Evolutionary conservation across 2,113 vertebrate species (phyloP), one percentile per base, ranked within the genome.

Genomic region (Anarrhichthys ocellatus): DNA sequence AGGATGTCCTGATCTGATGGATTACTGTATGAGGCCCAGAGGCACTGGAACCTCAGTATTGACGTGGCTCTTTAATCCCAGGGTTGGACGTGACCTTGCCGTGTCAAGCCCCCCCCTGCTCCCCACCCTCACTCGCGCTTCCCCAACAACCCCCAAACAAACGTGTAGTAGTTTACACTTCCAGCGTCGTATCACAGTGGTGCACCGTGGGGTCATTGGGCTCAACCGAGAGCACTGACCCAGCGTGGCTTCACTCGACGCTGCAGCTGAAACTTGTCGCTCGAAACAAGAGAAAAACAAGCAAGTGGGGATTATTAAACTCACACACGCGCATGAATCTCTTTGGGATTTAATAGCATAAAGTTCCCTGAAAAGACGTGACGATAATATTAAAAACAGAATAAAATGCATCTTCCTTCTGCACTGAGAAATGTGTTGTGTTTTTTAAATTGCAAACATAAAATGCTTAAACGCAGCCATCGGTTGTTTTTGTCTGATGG

Each of bases 1-100:
- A 92, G 90, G 92, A 94, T 94, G 94, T 94, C 93, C 92, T 93
- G 94, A 95, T 95, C 93, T 94, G 93, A 95, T 95, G 93, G 95
- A 95, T 95, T 94, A 95, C 93, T 93, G 91, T 93, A 92, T 92
- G 89, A 93, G 91, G 90, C 92, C 89, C 94, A 94, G 89, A 92
- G 90, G 93, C 90, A 75, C 91, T 93, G 91, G 90, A 94, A 94
- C 93, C 89, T 93, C 86, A 81, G 88, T 94, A 94, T 95, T 92
- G 94, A 95, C 86, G 91, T 84, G 92, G 84, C 88, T 91, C 89
- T 94, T 91, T 95, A 95, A 95, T 95, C 94, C 95, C 93, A 84
- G 86, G 87, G 92, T 94, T 93, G 89, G 88, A 91, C 89, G 84
- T 95, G 94, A 94, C 93, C 94, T 94, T 94, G 92, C 91, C 72